Conservation (phyloP, 2,888 invertebrate species). For the Drosophila emarginata region DNA sequence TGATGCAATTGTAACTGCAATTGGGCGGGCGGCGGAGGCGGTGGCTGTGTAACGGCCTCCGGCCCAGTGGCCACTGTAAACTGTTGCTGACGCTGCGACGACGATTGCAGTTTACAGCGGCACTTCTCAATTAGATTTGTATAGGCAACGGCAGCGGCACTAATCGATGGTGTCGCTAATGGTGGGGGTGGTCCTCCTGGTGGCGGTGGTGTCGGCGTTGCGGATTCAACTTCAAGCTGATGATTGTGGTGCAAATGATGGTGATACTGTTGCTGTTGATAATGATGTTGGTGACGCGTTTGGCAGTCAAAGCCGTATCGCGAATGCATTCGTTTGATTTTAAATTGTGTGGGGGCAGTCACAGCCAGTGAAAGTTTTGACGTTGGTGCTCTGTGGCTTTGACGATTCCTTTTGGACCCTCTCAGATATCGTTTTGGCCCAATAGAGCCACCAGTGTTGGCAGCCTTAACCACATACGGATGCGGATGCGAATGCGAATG, state of each 20-base stretch:
- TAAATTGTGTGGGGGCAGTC: slow-evolving; percentile 21
- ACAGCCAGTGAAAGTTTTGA: slow-evolving; percentile 6
- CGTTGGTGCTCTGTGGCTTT: background rate
- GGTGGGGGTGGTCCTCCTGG: slow-evolving; percentile 11
- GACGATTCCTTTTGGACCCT: background rate
- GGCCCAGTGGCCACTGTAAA: slow-evolving; percentile 44
- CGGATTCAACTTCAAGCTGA: slow-evolving; percentile 48
- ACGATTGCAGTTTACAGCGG: slow-evolving; percentile 67
- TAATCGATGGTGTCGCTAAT: slow-evolving; percentile 29
- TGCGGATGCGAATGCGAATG: background rate
- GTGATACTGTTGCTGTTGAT: slow-evolving; percentile 49
- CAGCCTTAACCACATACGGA: slow-evolving; percentile 21
- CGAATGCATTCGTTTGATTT: slow-evolving; percentile 79
- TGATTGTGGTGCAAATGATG: slow-evolving; percentile 54
- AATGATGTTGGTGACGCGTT: slow-evolving; percentile 65
- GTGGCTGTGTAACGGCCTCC: slow-evolving; percentile 41
- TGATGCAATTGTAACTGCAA: slow-evolving; percentile 76
- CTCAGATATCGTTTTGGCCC: slow-evolving; percentile 1
- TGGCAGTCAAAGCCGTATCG: slow-evolving; percentile 77
- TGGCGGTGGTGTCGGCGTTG: slow-evolving; percentile 7
- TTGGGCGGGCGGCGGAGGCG: slow-evolving; percentile 63
- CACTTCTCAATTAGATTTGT: slow-evolving; percentile 76
- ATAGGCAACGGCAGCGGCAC: slow-evolving; percentile 50
- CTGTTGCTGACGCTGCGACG: slow-evolving; percentile 40
- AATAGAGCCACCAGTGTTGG: slow-evolving; percentile 13